These are phyloP conservation scores for Tyto alba DNA, from an alignment of 2,113 vertebrate species.

Conservation along the genomic window DNA sequence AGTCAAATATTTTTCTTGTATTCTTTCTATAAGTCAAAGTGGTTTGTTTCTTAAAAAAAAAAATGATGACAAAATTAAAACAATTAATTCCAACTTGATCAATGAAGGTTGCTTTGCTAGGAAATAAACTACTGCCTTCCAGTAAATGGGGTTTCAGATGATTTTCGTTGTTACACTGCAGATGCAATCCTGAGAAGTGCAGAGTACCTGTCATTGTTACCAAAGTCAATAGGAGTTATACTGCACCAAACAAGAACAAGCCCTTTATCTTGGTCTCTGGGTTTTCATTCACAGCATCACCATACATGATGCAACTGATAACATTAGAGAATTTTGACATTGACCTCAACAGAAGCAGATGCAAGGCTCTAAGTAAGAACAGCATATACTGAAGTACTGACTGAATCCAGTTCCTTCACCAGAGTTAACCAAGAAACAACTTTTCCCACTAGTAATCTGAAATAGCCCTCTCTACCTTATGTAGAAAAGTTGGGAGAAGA, in stretches of 20 bases:
- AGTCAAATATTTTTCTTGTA: neutral
- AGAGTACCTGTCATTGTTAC: neutral
- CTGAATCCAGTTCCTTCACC: neutral
- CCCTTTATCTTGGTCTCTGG: neutral
- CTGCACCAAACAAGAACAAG: neutral
- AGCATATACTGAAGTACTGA: neutral
- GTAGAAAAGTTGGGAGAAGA: neutral
- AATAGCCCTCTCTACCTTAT: neutral
- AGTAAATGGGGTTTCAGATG: neutral
- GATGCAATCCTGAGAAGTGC: slow-evolving; percentile 12
- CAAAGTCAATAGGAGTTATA: neutral
- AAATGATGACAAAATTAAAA: neutral
- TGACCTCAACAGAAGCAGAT: neutral
- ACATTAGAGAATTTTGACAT: neutral
- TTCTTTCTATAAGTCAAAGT: neutral
- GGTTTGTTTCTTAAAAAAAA: neutral
- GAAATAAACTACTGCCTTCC: slow-evolving; percentile 19
- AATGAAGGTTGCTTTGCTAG: neutral
- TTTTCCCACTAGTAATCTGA: neutral
- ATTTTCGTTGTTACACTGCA: neutral
- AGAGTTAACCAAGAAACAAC: neutral
- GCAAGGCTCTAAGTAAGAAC: neutral
- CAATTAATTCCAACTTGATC: neutral
- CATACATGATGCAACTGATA: neutral
- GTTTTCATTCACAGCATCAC: neutral